These are phyloP conservation scores for Nannobrachium achirus DNA, from an alignment of 2,113 vertebrate genomes.

Conservation along the genomic window DNA sequence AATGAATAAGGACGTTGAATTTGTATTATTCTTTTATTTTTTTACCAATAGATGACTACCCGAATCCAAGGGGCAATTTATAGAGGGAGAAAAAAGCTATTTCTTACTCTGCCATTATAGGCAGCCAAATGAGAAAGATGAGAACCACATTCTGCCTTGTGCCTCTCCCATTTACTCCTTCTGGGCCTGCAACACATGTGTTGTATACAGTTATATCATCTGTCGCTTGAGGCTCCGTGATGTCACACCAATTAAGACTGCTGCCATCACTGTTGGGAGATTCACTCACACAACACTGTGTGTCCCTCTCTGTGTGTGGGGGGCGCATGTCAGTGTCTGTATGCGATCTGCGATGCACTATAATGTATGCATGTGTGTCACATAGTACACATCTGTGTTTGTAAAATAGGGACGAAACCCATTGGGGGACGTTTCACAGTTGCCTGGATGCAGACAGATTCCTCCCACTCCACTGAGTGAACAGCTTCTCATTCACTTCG, in stretches of 20 bases:
- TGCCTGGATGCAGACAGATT: no score
- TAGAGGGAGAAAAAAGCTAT: no score
- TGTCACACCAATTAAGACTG: constrained; percentile 53
- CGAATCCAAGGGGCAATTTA: no score
- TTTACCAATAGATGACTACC: no score
- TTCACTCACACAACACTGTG: constrained; percentile 22
- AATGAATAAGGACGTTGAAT: no score
- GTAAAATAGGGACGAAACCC: constrained; percentile 24
- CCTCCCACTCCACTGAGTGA: no score
- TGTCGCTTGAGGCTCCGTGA: constrained; percentile 34
- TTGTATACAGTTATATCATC: constrained; percentile 20
- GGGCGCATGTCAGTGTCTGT: neutral
- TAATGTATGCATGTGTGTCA: neutral
- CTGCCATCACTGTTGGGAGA: constrained; percentile 37
- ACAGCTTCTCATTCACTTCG: no score
- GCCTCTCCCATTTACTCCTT: neutral
- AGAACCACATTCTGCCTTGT: constrained; percentile 2
- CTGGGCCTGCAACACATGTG: constrained; percentile 1
- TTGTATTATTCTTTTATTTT: no score
- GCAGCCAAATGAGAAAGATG: neutral
- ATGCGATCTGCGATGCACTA: constrained; percentile 28
- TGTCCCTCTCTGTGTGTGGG: neutral
- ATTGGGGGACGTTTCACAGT: no score
- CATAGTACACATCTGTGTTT: constrained; percentile 5
- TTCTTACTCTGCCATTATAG: no score